A percentile compares a stretch with the other conserved stretches of the same genome.
Conservation (phyloP, 1,140 invertebrate species). For the Drosophila funebris region DNA sequence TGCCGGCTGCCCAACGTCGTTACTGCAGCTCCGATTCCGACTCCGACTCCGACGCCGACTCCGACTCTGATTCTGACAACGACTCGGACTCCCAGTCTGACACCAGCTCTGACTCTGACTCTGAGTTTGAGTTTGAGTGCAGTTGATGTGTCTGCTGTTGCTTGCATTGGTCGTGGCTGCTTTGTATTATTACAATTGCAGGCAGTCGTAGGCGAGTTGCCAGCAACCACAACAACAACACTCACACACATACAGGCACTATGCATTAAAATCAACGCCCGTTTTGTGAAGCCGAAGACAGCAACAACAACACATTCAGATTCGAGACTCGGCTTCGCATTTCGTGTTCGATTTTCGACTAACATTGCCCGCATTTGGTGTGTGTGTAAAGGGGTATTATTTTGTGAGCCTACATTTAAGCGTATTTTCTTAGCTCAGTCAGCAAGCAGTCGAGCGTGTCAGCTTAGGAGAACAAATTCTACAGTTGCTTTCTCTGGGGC, state of each 20-base stretch:
- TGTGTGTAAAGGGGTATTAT: conserved; percentile 11
- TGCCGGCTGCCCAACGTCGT: conserved; percentile 62
- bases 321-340: conserved; percentile 16
- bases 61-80: not conserved
- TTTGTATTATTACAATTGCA: conserved; percentile 75
- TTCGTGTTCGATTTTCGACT: conserved; percentile 36
- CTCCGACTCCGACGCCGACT: conserved; percentile 1
- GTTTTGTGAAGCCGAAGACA: conserved; percentile 70
- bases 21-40: conserved; percentile 20
- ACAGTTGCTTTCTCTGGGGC: not conserved
- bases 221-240: conserved; percentile 35
- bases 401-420: conserved; percentile 59
- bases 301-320: conserved; percentile 15
- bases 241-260: conserved; percentile 11
- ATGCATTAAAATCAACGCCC: conserved; percentile 82
- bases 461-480: not conserved
- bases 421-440: conserved; percentile 34
- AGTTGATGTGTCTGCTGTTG: conserved; percentile 39
- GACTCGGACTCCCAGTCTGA: not conserved
- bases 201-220: conserved; percentile 46
- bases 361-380: not conserved
- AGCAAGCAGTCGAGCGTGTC: conserved; percentile 26
- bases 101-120: too few relatives aligned
- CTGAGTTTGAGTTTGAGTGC: conserved; percentile 41
- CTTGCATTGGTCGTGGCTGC: conserved; percentile 46